Evolutionary conservation across 2,113 vertebrate species (phyloP).

Genomic region (Calidris pygmaea): DNA sequence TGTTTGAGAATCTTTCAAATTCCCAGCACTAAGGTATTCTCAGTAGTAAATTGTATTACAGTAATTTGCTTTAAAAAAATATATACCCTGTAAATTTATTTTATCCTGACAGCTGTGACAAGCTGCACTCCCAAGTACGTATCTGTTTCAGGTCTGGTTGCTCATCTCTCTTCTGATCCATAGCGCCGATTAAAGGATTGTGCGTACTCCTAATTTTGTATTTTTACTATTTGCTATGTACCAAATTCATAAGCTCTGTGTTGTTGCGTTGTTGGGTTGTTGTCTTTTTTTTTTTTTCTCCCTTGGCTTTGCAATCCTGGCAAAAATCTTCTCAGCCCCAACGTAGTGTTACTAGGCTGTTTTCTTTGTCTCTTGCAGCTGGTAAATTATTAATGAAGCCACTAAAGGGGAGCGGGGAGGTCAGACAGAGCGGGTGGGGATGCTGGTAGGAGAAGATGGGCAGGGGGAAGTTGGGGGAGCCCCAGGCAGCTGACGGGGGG

Average conservation of each 20-base stretch:
- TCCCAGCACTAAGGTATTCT: not conserved
- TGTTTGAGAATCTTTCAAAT: conserved; percentile 39
- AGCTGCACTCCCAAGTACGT: not conserved
- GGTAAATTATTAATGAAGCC: conserved; percentile 66
- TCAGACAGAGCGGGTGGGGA: not conserved
- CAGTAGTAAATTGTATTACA: conserved; percentile 33
- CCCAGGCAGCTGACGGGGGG: not conserved
- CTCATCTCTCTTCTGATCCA: not conserved
- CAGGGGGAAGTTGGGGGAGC: not conserved
- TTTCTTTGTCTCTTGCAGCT: conserved; percentile 65
- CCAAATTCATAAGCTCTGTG: not conserved
- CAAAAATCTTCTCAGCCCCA: not conserved
- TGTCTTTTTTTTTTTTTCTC: not conserved
- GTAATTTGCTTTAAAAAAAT: conserved; percentile 22
- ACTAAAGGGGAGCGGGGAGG: not conserved
- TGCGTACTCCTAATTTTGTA: not conserved
- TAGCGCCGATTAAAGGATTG: not conserved
- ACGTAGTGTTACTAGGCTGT: not conserved
- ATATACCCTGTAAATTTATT: conserved; percentile 10
- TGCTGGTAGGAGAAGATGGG: not conserved
- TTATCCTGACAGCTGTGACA: conserved; percentile 48
- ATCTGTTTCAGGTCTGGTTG: not conserved
- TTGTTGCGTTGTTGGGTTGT: not conserved
- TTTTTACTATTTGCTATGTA: not conserved
- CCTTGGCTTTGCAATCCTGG: not conserved